Evolutionary conservation across 2,797 vertebrate genomes (phyloP), one percentile per base, ranked within the genome.

Genomic region (Hafferia zeledoni): DNA sequence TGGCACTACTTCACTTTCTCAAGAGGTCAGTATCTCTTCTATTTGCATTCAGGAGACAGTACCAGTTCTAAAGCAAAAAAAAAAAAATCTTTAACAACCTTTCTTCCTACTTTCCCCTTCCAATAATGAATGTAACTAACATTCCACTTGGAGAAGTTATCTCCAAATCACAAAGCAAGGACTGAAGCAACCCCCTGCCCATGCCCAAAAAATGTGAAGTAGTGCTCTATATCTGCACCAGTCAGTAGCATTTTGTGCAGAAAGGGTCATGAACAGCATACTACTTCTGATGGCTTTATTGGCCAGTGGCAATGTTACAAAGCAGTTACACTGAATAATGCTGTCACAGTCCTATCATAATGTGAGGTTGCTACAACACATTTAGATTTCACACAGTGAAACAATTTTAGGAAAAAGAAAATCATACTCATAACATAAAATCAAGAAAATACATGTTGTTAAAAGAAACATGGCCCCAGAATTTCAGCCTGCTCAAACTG

Each of bases 331-430:
- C 19, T 87, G 87, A 95, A 88, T 93, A 91, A 87, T 79, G 77
- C 59, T 82, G 64, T 95, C 89, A 95, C 93, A 93, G 94, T 93
- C 46, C 61, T 87, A 90, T 46, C 1, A 4, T 80, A 57, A 83
- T 37, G 55, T 83, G 87, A 89, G 27, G 82, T 86, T 96, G 93
- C 96, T 96, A 89, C 79, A 96, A 95, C 72, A 92, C 69, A 74
- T 92, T 91, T 64, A 41, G 33, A 96, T 79, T 94, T 97, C 89
- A 95, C 95, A 93, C 83, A 93, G 94, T 96, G 96, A 95, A 96
- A 95, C 94, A 94, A 95, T 63, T 95, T 85, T 4, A 63, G 49
- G 57, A 18, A 22, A 56, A 75, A 89, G 75, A 86, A 77, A 43
- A 61, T 59, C 35, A 82, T 74, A 80, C 60, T 94, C 10, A 4